Evolutionary conservation across 92 coral and sea anemone genomes (phyloP).

Genomic region (Epizoanthus illoricatus): DNA sequence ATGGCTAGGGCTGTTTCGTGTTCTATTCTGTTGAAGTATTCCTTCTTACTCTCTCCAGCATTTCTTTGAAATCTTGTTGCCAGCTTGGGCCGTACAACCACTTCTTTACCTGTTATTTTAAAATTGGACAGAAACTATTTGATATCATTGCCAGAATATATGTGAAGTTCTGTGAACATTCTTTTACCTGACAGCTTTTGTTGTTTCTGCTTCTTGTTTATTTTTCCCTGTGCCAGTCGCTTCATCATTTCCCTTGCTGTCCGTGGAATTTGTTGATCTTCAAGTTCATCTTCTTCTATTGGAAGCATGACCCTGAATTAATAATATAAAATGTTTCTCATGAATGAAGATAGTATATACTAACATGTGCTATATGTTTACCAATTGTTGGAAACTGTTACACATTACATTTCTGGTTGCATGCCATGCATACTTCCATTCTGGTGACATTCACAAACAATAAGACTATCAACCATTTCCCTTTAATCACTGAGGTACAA

Average conservation of each 20-base stretch:
- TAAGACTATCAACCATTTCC: too few species aligned
- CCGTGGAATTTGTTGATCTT: slow-evolving; percentile 69
- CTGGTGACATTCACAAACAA: too few species aligned
- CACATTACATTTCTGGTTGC: too few species aligned
- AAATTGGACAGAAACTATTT: not conserved
- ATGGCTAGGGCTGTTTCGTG: slow-evolving; percentile 73
- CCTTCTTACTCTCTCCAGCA: slow-evolving; percentile 70
- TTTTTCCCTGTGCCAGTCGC: not conserved
- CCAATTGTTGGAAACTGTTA: too few species aligned
- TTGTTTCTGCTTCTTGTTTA: not conserved
- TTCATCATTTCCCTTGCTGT: slow-evolving; percentile 56
- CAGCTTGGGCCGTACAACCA: not conserved
- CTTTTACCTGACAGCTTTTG: slow-evolving; percentile 18
- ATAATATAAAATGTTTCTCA: too few species aligned
- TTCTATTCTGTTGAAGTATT: slow-evolving; percentile 75
- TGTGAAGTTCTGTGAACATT: not conserved
- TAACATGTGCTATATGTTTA: too few species aligned
- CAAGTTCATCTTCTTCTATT: slow-evolving; percentile 24
- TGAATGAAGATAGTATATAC: too few species aligned
- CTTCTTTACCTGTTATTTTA: slow-evolving; percentile 20
- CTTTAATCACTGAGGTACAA: too few species aligned
- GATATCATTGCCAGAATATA: not conserved
- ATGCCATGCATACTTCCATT: too few species aligned
- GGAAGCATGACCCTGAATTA: slow-evolving; percentile 22
- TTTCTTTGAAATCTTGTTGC: slow-evolving; percentile 56